Base-by-base conservation (phyloP, 2,888 invertebrate species). In the Panorpa germanica region DNA sequence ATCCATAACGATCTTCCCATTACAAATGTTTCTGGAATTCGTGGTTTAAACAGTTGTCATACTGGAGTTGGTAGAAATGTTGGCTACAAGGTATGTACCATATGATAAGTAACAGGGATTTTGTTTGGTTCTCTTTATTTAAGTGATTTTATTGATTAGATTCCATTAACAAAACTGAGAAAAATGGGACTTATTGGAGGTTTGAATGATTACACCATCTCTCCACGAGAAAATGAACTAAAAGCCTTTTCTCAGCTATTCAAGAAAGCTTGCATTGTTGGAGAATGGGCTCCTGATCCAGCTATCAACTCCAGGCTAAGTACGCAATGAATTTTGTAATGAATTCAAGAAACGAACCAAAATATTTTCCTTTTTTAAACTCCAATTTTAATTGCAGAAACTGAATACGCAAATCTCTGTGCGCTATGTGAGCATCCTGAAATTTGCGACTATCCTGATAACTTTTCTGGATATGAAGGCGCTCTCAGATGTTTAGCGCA, bases 11-110 rank as follows among this genome's bases (percentile, higher is more conserved):
- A 73, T 37, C 57, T 77, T n/a, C 55, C 70, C 3, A 66, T 83
- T 34, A 62, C 62, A 40, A 66, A 58, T 32, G 52, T 82, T 31
- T 62, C 70, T 39, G 72, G 71, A 30, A 55, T 90, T 31, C 65
- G 65, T 38, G 80, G 81, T 0, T 62, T 76, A 28, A 78, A 72
- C 42, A 82, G 85, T 1, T 90, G 88, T 43, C 85, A 86, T 47
- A 82, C 86, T 3, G 82, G 82, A 8, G 71, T 83, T 35, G 82
- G 83, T 31, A 68, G 82, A 37, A 85, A 85, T 44, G 85, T 85
- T 5, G 88, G 88, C 14, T 90, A 85, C 58, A 78, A 83, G 54
- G 63, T 63, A 45, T 43, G 43, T 13, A 27, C n/a, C n/a, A n/a
- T n/a, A n/a, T n/a, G n/a, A 17, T 4, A 8, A 9, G 3, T 16